A percentile compares a stretch with the other conserved stretches of the same genome.
Conservation (phyloP, 2,888 invertebrate genomes). For the Platypus cylindrus region DNA sequence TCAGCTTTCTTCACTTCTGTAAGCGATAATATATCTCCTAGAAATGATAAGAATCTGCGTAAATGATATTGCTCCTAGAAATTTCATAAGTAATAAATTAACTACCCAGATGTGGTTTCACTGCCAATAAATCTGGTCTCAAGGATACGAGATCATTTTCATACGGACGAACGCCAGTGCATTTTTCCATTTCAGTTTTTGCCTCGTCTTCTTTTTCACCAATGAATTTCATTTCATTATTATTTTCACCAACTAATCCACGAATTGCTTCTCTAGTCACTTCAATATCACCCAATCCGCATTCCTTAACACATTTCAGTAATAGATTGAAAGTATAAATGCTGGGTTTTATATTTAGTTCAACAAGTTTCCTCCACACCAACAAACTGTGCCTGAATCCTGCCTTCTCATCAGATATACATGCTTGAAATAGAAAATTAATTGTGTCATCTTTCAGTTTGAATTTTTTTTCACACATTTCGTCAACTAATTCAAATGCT, state of each 20-base stretch:
- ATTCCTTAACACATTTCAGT: conserved; percentile 66
- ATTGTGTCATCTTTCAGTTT: conserved; percentile 54
- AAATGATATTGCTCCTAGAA: background rate
- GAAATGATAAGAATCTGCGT: background rate
- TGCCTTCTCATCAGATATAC: conserved; percentile 61
- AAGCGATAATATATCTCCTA: conserved; percentile 44
- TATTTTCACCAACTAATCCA: conserved; percentile 13
- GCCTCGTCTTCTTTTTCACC: background rate
- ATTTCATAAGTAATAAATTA: background rate
- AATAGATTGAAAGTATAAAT: conserved; percentile 70
- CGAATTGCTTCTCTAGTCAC: conserved; percentile 39
- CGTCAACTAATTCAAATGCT: conserved; percentile 74
- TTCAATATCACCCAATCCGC: conserved; percentile 57
- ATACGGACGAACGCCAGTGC: background rate
- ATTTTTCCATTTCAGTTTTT: no score
- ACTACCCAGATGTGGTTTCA: conserved; percentile 45
- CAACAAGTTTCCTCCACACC: conserved; percentile 76
- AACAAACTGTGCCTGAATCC: conserved; percentile 73
- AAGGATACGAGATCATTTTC: background rate
- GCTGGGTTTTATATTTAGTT: conserved; percentile 51
- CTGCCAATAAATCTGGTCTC: conserved; percentile 55
- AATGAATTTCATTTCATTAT: background rate
- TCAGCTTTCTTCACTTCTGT: conserved; percentile 45
- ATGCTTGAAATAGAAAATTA: conserved; percentile 71
- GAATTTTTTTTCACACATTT: conserved; percentile 56